Evolutionary conservation across 2,888 invertebrate species (phyloP), one percentile per base, ranked within the genome.

Genomic region (Eurytoma californica): DNA sequence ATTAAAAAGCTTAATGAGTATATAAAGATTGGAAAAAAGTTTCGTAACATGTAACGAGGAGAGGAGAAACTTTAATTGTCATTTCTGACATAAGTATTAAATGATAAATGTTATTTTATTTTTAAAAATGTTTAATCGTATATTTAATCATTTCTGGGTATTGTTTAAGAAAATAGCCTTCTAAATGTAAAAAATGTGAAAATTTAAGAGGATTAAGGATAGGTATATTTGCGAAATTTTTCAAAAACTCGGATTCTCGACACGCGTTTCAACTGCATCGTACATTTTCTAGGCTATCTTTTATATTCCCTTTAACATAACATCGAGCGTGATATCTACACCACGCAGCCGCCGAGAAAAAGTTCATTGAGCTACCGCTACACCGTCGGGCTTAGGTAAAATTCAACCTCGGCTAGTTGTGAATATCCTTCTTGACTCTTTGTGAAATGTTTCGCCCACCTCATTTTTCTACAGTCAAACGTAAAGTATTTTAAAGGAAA

Each of bases 291-390:
- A 2, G 57, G 39, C 63, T 63, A n/a, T 55, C 61, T 20, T 61
- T 68, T 53, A 39, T 24, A 39, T 51, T 20, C n/a, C 20, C 55
- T 69, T 83, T 83, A 83, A 83, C 84, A 79, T 83, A 81, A 84
- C 83, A 83, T 84, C 83, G 70, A 74, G 73, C 72, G 80, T 82
- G 80, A 84, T 82, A 84, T 84, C 80, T 72, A 63, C 28, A 3
- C 14, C 2, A 14, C 58, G 67, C 72, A 70, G 67, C 70, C 58
- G 68, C 16, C 28, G 16, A 28, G 49, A 70, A 72, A 63, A 55
- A 73, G 20, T 74, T 67, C 60, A 67, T 67, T 30, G 67, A 60
- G 74, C 39, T 55, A 53, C 61, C 14, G 53, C 18, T 28, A 13
- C 12, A 28, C 24, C 30, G 30, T 16, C 49, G 49, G 58, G 74